These are phyloP conservation scores for Phyllopteryx taeniolatus DNA, from an alignment of 2,113 vertebrate species.

Conservation along the genomic window DNA sequence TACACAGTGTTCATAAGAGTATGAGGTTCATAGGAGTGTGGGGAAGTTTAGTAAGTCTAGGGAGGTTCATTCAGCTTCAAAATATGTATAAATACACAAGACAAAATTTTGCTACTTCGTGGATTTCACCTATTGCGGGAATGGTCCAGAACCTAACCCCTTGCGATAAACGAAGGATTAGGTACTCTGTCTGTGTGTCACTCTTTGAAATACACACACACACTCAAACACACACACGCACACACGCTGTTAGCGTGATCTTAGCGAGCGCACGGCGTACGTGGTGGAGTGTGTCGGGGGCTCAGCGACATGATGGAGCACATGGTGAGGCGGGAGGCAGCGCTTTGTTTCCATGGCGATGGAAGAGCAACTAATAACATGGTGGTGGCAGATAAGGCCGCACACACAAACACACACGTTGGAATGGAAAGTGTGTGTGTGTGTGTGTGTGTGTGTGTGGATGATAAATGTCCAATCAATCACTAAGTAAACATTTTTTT, in stretches of 20 bases:
- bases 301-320: constrained; percentile 68
- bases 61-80: no score
- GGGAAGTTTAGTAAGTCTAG: no score
- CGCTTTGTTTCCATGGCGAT: constrained; percentile 76
- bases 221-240: not conserved
- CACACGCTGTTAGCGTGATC: not conserved
- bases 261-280: not conserved
- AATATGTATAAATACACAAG: no score
- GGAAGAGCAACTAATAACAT: constrained; percentile 75
- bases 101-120: no score
- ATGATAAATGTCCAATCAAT: constrained; percentile 8
- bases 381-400: constrained; percentile 67
- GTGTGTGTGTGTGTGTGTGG: not conserved
- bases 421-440: not conserved
- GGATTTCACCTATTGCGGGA: no score
- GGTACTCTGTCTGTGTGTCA: not conserved
- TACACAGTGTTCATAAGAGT: no score
- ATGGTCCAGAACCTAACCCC: no score
- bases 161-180: no score
- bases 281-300: constrained; percentile 4
- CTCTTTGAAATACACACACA: constrained; percentile 7
- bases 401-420: constrained; percentile 44
- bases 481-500: not conserved
- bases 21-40: no score
- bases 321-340: constrained; percentile 47